Evolutionary conservation across 2,113 vertebrate genomes (phyloP), one percentile per base, ranked within the genome.

Genomic region (Salvelinus namaycush): DNA sequence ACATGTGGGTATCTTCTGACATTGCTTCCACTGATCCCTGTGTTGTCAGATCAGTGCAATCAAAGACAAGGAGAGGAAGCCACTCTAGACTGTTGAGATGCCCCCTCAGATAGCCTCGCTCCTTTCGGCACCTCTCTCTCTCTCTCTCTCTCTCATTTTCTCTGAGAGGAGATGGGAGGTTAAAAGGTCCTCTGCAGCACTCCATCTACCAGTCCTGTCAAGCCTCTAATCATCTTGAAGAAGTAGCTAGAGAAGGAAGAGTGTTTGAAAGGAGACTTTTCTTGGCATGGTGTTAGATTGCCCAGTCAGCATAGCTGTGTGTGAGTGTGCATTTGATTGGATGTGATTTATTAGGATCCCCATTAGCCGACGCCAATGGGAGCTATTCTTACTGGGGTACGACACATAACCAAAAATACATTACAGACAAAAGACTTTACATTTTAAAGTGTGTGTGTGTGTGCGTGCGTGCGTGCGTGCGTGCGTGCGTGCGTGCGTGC

Each of bases 211-310:
- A 31, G 31, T 31, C 31, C 31, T 31, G 31, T 31, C 31, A 31
- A 31, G 83, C 79, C 72, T 39, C 83, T 87, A 87, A 87, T 90
- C 87, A 87, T 85, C 87, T 90, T 90, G 84, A 84, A 29, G 77
- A 75, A 62, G 29, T 49, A 57, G 73, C 74, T 62, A 65, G 74
- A 83, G 71, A 51, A 67, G 59, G 79, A 77, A 75, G 57, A 11
- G 79, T 72, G 81, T 82, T 83, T 83, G 84, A 89, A 86, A 57
- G 64, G 75, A 81, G 81, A 85, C 77, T 78, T 87, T 84, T 85
- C 78, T 88, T 89, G 86, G 87, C 84, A 80, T 79, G 77, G 82
- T 75, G 73, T 76, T 72, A 14, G 81, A 76, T 78, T 83, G 74
- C 76, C 77, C 73, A 22, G 67, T 70, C 51, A 44, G 69, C 48